These are phyloP conservation scores for Tenthredo scrophulariae DNA, from an alignment of 2,888 invertebrate genomes.

Conservation along the genomic window DNA sequence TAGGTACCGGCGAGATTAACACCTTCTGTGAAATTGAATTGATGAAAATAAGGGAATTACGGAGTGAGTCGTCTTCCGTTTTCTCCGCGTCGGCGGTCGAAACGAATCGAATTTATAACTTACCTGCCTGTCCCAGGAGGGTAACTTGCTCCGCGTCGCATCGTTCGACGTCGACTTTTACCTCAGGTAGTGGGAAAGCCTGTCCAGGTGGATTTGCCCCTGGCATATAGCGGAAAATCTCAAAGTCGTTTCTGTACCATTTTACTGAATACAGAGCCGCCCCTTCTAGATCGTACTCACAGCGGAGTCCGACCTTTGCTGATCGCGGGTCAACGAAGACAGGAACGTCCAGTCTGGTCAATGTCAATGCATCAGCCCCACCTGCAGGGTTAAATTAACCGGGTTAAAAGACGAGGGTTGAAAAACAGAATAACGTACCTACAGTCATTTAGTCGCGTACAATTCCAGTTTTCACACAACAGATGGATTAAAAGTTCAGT, in stretches of 20 bases:
- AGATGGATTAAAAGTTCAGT: not conserved
- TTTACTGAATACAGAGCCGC: conserved; percentile 73
- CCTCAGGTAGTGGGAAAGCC: conserved; percentile 63
- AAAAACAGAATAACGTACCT: not conserved
- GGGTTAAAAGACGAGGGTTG: not conserved
- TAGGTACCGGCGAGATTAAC: conserved; percentile 71
- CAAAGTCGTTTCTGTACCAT: conserved; percentile 73
- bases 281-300: conserved; percentile 72
- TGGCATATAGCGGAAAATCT: conserved; percentile 73
- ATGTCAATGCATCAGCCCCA: conserved; percentile 59
- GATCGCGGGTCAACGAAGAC: conserved; percentile 71
- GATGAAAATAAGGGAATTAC: not conserved
- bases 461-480: not conserved
- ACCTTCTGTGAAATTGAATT: conserved; percentile 16
- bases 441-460: not conserved
- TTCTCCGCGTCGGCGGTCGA: not conserved
- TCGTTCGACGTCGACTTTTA: conserved; percentile 68
- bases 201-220: conserved; percentile 64
- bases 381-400: conserved; percentile 60
- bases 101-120: conserved; percentile 36
- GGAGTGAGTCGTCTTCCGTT: not conserved
- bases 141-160: conserved; percentile 71
- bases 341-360: conserved; percentile 70
- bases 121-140: conserved; percentile 69
- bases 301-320: conserved; percentile 67